Conservation (phyloP, 2,888 invertebrate genomes). For the Pseudococcus longispinus region DNA sequence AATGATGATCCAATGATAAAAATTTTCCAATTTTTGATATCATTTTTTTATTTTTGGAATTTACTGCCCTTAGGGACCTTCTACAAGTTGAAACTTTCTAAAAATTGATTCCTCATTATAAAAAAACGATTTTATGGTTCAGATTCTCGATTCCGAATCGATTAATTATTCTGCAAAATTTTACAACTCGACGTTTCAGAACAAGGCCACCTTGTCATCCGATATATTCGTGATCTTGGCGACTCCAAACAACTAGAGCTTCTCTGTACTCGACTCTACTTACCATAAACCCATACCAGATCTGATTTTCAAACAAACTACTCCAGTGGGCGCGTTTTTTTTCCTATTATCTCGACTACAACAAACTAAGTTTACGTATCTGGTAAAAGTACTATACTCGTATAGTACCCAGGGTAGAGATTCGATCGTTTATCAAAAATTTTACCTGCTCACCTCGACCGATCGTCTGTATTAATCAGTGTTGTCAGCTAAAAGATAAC, state of each 20-base stretch:
- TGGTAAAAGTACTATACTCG: background rate
- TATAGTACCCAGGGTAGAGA: background rate
- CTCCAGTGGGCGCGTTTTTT: background rate
- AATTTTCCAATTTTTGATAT: too few species aligned
- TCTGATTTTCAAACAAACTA: background rate
- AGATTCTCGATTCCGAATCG: background rate
- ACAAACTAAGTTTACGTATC: background rate
- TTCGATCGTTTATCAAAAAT: conserved; percentile 21
- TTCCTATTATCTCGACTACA: background rate
- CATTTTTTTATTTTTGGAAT: too few species aligned
- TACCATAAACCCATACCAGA: background rate
- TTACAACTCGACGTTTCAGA: too few species aligned
- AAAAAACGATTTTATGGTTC: background rate
- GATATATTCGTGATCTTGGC: background rate
- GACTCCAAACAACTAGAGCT: background rate
- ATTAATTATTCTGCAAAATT: too few species aligned
- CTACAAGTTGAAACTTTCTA: too few species aligned
- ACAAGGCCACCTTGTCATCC: background rate
- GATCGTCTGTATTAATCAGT: conserved; percentile 3
- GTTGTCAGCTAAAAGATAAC: conserved; percentile 32
- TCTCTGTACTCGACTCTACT: background rate
- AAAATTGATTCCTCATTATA: too few species aligned
- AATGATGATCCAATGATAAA: too few species aligned
- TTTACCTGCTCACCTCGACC: conserved; percentile 29
- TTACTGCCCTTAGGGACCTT: too few species aligned